These are phyloP conservation scores for Coendou prehensilis DNA, from an alignment of 2,797 vertebrate genomes.

Conservation along the genomic window DNA sequence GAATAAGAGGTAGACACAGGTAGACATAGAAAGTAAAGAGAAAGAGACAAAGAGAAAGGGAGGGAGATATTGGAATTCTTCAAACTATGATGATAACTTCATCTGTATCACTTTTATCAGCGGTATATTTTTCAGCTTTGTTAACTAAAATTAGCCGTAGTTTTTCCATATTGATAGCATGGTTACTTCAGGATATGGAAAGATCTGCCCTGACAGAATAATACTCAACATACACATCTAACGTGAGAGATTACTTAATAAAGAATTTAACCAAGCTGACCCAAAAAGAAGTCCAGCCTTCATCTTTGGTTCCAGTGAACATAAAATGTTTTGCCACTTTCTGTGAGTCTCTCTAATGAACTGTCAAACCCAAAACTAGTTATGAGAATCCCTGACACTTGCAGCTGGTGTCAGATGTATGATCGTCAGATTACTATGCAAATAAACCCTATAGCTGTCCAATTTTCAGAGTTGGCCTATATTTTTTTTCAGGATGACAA, in stretches of 20 bases:
- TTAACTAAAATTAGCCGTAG: background rate
- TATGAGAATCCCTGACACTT: background rate
- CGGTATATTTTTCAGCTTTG: background rate
- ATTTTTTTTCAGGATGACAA: background rate
- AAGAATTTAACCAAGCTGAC: background rate
- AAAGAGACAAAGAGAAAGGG: background rate
- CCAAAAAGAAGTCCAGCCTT: background rate
- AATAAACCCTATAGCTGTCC: background rate
- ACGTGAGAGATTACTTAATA: background rate
- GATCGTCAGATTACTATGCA: background rate
- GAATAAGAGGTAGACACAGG: background rate
- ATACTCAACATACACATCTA: background rate
- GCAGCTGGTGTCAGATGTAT: background rate
- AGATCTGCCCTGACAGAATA: background rate
- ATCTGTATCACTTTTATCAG: background rate
- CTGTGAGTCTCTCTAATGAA: background rate
- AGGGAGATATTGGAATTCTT: background rate
- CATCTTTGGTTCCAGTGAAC: background rate
- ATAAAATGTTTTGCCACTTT: background rate
- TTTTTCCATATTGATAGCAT: background rate
- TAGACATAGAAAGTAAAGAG: background rate
- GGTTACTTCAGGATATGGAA: background rate
- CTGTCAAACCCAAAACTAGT: background rate
- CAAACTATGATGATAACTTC: background rate
- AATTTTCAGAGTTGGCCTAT: background rate